A percentile compares a stretch with the other conserved stretches of the same genome.
These are phyloP conservation scores for Sinocyclocheilus maitianheensis DNA, from an alignment of 2,113 vertebrate species.

Conservation along the genomic window DNA sequence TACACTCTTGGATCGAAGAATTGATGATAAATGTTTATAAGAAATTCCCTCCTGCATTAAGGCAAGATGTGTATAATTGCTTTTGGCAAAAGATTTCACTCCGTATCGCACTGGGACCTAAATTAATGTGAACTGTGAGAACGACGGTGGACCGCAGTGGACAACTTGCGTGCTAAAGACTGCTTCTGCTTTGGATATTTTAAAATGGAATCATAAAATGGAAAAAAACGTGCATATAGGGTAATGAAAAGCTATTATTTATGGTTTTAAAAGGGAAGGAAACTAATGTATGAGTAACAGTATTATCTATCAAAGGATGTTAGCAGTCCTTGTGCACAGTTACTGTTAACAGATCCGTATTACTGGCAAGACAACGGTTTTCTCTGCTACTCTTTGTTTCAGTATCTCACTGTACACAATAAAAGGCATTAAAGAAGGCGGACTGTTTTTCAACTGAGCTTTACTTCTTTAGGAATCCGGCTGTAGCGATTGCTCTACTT, in stretches of 20 bases:
- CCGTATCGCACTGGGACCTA: slow-evolving; percentile 9
- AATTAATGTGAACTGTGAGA: background rate
- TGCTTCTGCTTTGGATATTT: slow-evolving; percentile 34
- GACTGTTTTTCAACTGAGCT: no score
- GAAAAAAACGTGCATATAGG: slow-evolving; percentile 25
- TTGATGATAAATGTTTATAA: background rate
- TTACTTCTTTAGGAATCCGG: no score
- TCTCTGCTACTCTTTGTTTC: slow-evolving; percentile 55
- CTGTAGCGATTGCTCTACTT: background rate
- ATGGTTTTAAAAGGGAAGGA: slow-evolving; percentile 46
- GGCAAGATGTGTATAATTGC: background rate
- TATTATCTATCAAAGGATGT: slow-evolving; percentile 56
- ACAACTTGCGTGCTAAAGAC: background rate
- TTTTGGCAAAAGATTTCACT: background rate
- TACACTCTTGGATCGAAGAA: no score
- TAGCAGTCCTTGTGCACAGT: slow-evolving; percentile 55
- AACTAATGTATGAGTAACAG: slow-evolving; percentile 47
- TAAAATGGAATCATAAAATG: background rate
- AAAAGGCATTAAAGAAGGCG: slow-evolving; percentile 51
- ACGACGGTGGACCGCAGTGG: background rate
- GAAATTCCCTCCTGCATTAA: background rate
- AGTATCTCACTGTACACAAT: slow-evolving; percentile 60
- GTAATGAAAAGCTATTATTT: slow-evolving; percentile 54
- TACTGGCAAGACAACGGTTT: slow-evolving; percentile 48
- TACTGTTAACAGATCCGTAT: slow-evolving; percentile 58